phyloP scores from a whole-genome alignment of 2,797 vertebrate species.

The Phoebastria nigripes region DNA sequence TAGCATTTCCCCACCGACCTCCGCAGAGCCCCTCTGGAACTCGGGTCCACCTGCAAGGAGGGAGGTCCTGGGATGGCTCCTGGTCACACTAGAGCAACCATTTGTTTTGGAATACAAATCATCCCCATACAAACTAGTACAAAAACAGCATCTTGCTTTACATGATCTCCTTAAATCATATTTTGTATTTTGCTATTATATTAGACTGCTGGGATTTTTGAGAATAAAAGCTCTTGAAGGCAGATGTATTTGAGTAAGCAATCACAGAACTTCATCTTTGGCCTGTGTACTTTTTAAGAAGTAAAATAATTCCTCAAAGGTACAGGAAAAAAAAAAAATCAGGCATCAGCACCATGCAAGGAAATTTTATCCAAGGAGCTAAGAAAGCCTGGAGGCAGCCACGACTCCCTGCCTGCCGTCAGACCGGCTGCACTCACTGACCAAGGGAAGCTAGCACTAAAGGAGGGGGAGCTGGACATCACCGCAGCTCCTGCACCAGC shows the following conservation, averaged over 20 bases:
- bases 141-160: neutral
- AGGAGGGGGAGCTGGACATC: neutral
- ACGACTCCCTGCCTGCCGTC: accelerated
- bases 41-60: neutral
- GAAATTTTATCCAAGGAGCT: neutral
- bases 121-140: neutral
- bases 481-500: neutral
- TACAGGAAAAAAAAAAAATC: neutral
- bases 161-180: neutral
- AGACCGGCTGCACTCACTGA: neutral
- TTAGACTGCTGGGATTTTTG: neutral
- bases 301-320: neutral
- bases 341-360: neutral
- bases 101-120: neutral
- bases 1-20: neutral
- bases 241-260: neutral
- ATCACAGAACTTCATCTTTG: neutral
- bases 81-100: neutral
- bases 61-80: neutral
- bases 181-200: neutral
- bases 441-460: neutral
- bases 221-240: neutral
- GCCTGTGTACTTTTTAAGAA: neutral
- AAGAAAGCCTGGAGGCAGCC: neutral
- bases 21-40: neutral